These are phyloP conservation scores for Streptopelia turtur DNA, from an alignment of 2,797 vertebrate species.

Conservation along the genomic window DNA sequence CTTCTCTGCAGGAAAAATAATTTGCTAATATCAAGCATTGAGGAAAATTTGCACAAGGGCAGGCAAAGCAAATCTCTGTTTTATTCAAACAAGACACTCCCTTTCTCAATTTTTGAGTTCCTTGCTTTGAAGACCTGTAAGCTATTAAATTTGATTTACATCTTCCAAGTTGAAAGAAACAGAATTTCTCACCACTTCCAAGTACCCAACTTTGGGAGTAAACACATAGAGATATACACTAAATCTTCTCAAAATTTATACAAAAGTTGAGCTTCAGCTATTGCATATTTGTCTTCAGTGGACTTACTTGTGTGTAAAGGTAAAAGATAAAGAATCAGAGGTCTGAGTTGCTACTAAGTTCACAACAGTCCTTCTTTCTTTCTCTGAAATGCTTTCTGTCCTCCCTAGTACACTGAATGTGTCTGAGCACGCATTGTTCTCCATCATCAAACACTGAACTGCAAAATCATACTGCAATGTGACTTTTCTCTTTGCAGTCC, in stretches of 20 bases:
- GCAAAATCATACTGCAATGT: background rate
- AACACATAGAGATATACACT: background rate
- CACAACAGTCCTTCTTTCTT: background rate
- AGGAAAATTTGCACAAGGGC: constrained; percentile 33
- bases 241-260: background rate
- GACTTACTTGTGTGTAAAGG: background rate
- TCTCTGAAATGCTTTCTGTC: background rate
- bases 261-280: background rate
- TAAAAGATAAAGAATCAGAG: background rate
- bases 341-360: background rate
- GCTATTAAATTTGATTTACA: background rate
- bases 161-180: constrained; percentile 1
- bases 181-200: background rate
- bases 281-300: background rate
- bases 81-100: constrained; percentile 7
- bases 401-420: background rate
- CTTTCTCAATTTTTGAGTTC: background rate
- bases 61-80: constrained; percentile 3
- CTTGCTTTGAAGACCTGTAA: background rate
- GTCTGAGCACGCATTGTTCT: background rate
- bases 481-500: background rate
- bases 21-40: background rate
- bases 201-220: background rate
- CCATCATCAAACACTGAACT: background rate
- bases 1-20: background rate